Conservation (phyloP, 2,797 vertebrate genomes). For the Lophotriccus pileatus region DNA sequence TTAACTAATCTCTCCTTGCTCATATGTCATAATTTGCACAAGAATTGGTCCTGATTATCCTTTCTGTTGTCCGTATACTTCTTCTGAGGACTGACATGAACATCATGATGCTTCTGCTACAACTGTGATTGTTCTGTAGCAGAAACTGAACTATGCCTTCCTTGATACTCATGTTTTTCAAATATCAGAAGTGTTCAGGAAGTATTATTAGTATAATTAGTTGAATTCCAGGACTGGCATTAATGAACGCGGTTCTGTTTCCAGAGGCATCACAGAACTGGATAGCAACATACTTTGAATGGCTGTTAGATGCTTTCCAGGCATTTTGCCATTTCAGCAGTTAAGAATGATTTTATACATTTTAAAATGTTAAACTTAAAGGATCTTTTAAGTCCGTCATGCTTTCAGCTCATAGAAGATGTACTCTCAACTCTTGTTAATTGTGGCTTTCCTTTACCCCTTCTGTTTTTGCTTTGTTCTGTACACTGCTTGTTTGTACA, state of each 20-base stretch:
- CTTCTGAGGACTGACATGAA: not conserved
- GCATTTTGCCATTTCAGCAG: not conserved
- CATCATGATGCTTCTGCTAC: not conserved
- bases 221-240: not conserved
- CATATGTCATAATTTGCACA: not conserved
- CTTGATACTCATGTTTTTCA: accelerated
- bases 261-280: not conserved
- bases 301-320: not conserved
- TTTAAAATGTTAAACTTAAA: not conserved
- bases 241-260: not conserved
- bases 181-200: not conserved
- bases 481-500: not conserved
- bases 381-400: not conserved
- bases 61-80: not conserved
- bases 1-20: not conserved
- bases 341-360: not conserved
- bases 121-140: not conserved
- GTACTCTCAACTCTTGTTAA: not conserved
- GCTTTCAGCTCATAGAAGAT: not conserved
- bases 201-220: not conserved
- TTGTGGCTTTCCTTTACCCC: not conserved
- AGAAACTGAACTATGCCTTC: not conserved
- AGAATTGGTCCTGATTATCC: not conserved
- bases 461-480: not conserved
- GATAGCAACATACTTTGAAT: not conserved